Evolutionary conservation across 2,113 vertebrate species (phyloP), one percentile per base, ranked within the genome.

Genomic region (Percopsis transmontana): DNA sequence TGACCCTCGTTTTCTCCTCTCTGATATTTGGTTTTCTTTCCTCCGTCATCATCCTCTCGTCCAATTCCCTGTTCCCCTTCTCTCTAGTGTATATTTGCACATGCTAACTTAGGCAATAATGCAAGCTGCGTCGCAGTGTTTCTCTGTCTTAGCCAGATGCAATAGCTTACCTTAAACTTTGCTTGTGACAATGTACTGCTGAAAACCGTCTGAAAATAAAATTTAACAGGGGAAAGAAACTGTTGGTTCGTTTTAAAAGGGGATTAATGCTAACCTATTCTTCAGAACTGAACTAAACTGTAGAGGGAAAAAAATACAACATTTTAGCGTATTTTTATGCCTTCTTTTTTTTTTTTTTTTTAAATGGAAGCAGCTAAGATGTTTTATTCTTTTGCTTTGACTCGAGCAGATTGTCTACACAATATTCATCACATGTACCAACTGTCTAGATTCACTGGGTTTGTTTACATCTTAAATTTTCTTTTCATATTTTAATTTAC

Each of bases 101-200:
- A 84, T 58, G 21, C 54, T n/a, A 5, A 39, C 51, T 81, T 53
- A 76, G 68, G 82, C 84, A 80, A 79, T 82, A 76, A 78, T 61
- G 58, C 71, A n/a, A 70, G 56, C 53, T 59, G 54, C 64, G 27
- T 62, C n/a, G 44, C 54, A 7, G 39, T 59, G 58, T 70, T 70
- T 63, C 39, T 72, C 44, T 38, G 62, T 81, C 47, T 79, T 19
- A 59, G 70, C 74, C 62, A 58, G 72, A 62, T 41, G 62, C 21
- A 5, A 52, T 51, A 70, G 27, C 12, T 40, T 51, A 66, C 16
- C 7, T 50, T 50, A 20, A 54, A 24, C 56, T 21, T 3, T 53
- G 58, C 66, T 76, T 62, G 38, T 58, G 51, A 66, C 39, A 41
- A 60, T 64, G 60, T 71, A 58, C n/a, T 50, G 18, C 51, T 73